Base-by-base conservation (phyloP, 2,113 vertebrate species). In the Hippocampus abdominalis region DNA sequence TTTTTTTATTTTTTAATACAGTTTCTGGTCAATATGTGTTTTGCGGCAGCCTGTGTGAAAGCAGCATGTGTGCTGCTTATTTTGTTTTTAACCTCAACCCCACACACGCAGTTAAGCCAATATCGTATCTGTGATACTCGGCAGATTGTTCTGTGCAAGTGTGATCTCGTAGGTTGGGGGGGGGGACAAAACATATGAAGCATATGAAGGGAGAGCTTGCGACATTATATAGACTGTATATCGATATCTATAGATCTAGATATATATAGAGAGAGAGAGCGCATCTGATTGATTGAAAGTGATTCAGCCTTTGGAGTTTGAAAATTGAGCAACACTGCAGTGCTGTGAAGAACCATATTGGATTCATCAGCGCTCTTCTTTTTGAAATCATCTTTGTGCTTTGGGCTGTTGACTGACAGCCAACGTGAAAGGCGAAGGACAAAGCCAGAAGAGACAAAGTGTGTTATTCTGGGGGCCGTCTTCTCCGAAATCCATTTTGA, bases 401-500 rank as follows among this genome's bases (percentile, higher is more conserved):
- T 60, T 16, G 15, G 57, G 57, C 27, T 60, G 57, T 60, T 60
- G 57, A 10, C 42, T 53, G 66, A 67, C 29, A 65, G 25, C 8
- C 25, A 73, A 70, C 64, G 3, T 10, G 29, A 59, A 76, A 74
- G 80, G 80, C 13, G 72, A 75, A 81, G 32, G 79, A 77, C 69
- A 75, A 82, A 80, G 71, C 76, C 76, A 9, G 46, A 42, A 49
- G 77, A 78, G 86, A 84, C 79, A 77, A 75, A 84, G 73, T 83
- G 72, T 83, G 70, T 88, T 90, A 81, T 88, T 89, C 82, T 44
- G 81, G 73, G 74, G 73, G 74, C 75, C 40, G 79, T 72, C 72
- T 74, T 57, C 79, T 79, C 66, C 11, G 73, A 74, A 27, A 86
- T 88, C 82, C 76, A 84, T 87, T 36, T 89, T 82, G 71, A 60